A percentile compares a stretch with the other conserved stretches of the same genome.
These are phyloP conservation scores for Ceratosolen fusciceps DNA, from an alignment of 1,140 invertebrate genomes.

Conservation along the genomic window DNA sequence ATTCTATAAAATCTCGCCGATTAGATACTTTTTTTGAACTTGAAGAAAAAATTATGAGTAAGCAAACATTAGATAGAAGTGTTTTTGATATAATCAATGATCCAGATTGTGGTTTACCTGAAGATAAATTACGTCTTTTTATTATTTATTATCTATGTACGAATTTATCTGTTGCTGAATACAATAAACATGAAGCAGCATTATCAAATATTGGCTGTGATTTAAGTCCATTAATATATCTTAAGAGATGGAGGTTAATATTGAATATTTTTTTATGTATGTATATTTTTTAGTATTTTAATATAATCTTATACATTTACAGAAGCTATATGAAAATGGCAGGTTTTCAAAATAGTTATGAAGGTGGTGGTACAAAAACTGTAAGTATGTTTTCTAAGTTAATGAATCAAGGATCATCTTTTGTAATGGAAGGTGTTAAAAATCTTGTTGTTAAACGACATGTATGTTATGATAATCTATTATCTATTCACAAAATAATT, in stretches of 20 bases:
- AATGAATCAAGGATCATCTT: slow-evolving; percentile 95
- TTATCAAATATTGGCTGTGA: slow-evolving; percentile 89
- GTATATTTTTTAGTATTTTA: slow-evolving; percentile 3
- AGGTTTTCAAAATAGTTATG: slow-evolving; percentile 80
- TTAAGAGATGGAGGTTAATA: slow-evolving; percentile 90
- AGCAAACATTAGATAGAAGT: slow-evolving; percentile 81
- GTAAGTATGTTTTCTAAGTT: slow-evolving; percentile 99
- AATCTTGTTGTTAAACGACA: slow-evolving; percentile 98
- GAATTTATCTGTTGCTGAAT: slow-evolving; percentile 85
- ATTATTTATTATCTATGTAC: slow-evolving; percentile 94
- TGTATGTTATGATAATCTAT: slow-evolving; percentile 74
- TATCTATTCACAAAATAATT: too few relatives aligned
- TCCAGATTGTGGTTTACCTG: slow-evolving; percentile 85
- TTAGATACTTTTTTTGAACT: slow-evolving; percentile 97
- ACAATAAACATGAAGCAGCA: slow-evolving; percentile 85
- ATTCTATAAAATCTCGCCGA: slow-evolving; percentile 91
- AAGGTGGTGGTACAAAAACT: slow-evolving; percentile 96
- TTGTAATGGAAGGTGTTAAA: slow-evolving; percentile 99
- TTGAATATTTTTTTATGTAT: neutral
- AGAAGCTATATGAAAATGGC: slow-evolving; percentile 88
- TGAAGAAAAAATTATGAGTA: slow-evolving; percentile 97
- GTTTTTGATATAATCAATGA: slow-evolving; percentile 88
- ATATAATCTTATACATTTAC: slow-evolving; percentile 32
- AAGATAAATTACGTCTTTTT: slow-evolving; percentile 96
- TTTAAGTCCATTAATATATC: slow-evolving; percentile 84